Evolutionary conservation across 2,797 vertebrate species (phyloP), one percentile per base, ranked within the genome.

Genomic region (Miichthys miiuy): DNA sequence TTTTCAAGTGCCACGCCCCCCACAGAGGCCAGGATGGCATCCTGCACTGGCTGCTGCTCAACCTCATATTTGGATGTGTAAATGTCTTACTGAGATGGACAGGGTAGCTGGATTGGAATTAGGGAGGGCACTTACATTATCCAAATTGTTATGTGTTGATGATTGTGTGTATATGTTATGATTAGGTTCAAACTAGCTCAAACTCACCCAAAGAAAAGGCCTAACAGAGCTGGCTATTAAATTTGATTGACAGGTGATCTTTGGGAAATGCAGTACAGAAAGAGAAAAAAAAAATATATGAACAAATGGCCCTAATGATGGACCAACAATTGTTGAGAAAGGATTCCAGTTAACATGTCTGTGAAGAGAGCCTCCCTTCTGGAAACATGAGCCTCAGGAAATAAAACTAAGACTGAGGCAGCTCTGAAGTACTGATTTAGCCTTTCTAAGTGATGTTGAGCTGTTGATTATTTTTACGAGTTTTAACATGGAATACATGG

Each of bases 391-490:
- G 44, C 38, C 46, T 38, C 16, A 63, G 55, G 65, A 54, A 67
- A 64, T 47, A 68, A 76, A 76, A 38, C 23, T 1, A 6, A 71
- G 58, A 64, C 38, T 2, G 73, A 79, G 3, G 48, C 30, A 42
- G 72, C 56, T 64, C 47, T 71, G 41, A 66, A 27, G 46, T 69
- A 79, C 80, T 52, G 79, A 83, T 83, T 84, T 82, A 58, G 71
- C 68, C 72, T 83, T 88, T 83, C 50, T 64, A 25, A 75, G 44
- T 41, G 47, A 38, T 60, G 65, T 75, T 77, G 57, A 57, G 58
- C 47, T 72, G 34, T 56, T 70, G 70, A 81, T 85, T 78, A 60
- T 72, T 80, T 81, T 57, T 50, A 71, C 77, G 44, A 64, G 83
- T 81, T 64, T 66, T n/a, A 76, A 64, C 60, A 25, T 1, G 7